Evolutionary conservation across 1,140 invertebrate genomes (phyloP).

Genomic region (Drosophila littoralis): DNA sequence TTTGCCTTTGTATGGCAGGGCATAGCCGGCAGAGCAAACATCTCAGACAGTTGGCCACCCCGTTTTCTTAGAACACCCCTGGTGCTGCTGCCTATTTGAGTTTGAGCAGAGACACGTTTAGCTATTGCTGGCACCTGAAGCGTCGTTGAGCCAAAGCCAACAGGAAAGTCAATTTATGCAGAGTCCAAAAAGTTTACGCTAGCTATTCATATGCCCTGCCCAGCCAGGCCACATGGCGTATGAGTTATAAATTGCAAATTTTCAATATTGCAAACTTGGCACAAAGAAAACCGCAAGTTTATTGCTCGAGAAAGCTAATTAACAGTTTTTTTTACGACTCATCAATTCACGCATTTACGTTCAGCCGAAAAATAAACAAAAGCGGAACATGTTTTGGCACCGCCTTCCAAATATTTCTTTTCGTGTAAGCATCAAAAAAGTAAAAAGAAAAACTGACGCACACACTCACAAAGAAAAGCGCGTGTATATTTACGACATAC

Average conservation of each 20-base stretch:
- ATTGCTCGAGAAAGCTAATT: conserved; percentile 39
- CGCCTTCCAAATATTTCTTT: conserved; percentile 21
- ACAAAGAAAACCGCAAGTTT: conserved; percentile 43
- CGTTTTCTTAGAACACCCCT: too few species aligned
- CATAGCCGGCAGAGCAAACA: conserved; percentile 51
- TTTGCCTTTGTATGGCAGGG: conserved; percentile 66
- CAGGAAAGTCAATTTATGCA: conserved; percentile 45
- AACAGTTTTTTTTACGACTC: conserved; percentile 47
- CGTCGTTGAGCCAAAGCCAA: conserved; percentile 20
- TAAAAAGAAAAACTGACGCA: not conserved
- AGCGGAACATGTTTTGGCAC: conserved; percentile 24
- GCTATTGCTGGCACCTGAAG: conserved; percentile 31
- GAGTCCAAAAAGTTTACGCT: conserved; percentile 11
- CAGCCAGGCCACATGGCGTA: conserved; percentile 10
- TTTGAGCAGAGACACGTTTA: conserved; percentile 35
- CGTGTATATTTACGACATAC: conserved; percentile 48
- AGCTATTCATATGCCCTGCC: not conserved
- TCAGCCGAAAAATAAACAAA: conserved; percentile 32
- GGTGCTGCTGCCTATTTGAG: not conserved
- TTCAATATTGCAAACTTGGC: conserved; percentile 40
- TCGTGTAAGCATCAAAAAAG: conserved; percentile 5
- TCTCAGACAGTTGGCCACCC: conserved; percentile 36
- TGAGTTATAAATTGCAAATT: conserved; percentile 36
- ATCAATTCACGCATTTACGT: conserved; percentile 38
- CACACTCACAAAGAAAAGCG: conserved; percentile 17